Evolutionary conservation across 2,797 vertebrate genomes (phyloP), one percentile per base, ranked within the genome.

Genomic region (Scomberomorus guttatus): DNA sequence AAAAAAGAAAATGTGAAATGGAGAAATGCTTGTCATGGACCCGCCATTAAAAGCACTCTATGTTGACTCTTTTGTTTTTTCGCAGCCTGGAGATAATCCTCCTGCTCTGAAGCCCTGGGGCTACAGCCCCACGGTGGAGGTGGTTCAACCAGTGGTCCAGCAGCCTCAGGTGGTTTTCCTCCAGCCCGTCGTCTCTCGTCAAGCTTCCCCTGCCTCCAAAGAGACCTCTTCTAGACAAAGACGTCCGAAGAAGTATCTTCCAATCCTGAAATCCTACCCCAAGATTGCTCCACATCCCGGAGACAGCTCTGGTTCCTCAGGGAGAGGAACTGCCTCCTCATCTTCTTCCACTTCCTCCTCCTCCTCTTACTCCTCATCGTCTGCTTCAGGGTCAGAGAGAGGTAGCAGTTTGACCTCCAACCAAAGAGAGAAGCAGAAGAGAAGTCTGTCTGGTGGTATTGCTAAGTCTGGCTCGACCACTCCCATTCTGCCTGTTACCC

Each of bases 271-370:
- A 83, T 96, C 97, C 32, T 98, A 97, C 71, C 95, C 97, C 66
- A 98, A 97, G 94, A 98, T 98, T 68, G 97, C 97, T 56, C 97
- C 97, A 2, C 95, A 98, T 74, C 97, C 97, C 0, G 96, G 96
- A 70, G 96, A 97, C 86, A 90, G 91, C 42, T 82, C 87, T 2
- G 67, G 84, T 78, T 92, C 92, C 9, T 88, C 92, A 6, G 93
- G 92, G 3, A 88, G 92, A 85, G 93, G 93, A 72, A 91, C 88
- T 8, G 84, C 79, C 60, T 92, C 90, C 15, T 87, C 79, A 1
- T 89, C 82, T 22, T 88, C 83, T 18, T 78, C 81, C 5, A 48
- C 70, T 17, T 84, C 80, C 17, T 82, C 75, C 46, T 72, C 60
- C 1, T 85, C 81, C 5, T 73, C 78, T 1, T 77, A 48, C 39